Base-by-base conservation (phyloP, 2,888 invertebrate species). In the Pemphredon lugubris region DNA sequence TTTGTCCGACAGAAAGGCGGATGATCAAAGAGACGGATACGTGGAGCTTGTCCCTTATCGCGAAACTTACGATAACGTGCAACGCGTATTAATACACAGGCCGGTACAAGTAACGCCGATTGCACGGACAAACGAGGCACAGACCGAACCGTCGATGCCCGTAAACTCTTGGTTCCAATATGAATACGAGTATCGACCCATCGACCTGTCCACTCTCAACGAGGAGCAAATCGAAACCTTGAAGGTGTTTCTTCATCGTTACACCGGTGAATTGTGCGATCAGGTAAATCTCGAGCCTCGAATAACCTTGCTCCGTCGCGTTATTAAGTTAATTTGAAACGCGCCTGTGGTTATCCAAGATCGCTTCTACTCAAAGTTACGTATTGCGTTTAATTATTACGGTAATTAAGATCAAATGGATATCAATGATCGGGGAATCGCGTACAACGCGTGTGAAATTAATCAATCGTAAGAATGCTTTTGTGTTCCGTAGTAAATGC, bases 161-260 rank as follows among this genome's bases (percentile, higher is more conserved):
- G 90, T 92, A 66, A 95, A 95, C 86, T 91, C 92, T 65, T 94
- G 93, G 92, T 93, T 94, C 0, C 95, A 95, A 83, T 94, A 93
- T 83, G 82, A 90, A 9, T 93, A 92, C 70, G 86, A 89, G 39
- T 83, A 87, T 60, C 65, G 76, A 32, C 79, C 78, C 21, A 67
- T 73, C 42, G 68, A 83, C 55, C 63, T 83, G 2, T 57, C 69
- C 32, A 60, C 64, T 0, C 77, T 89, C 42, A 84, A 87, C 71
- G 83, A 79, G 13, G 86, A 89, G 1, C 82, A 87, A 47, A 64
- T 80, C 2, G 70, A 84, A 32, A 83, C 86, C 16, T 68, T 90
- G 1, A 83, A 85, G 42, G 71, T 71, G 20, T 90, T 90, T 42
- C 70, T 88, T 44, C 75, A 83, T 5, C 74, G 68, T 5, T 77